A percentile compares a stretch with the other conserved stretches of the same genome.
Evolutionary conservation across 92 coral and sea anemone genomes (phyloP).

Genomic region (Umimayanthus kanabou): DNA sequence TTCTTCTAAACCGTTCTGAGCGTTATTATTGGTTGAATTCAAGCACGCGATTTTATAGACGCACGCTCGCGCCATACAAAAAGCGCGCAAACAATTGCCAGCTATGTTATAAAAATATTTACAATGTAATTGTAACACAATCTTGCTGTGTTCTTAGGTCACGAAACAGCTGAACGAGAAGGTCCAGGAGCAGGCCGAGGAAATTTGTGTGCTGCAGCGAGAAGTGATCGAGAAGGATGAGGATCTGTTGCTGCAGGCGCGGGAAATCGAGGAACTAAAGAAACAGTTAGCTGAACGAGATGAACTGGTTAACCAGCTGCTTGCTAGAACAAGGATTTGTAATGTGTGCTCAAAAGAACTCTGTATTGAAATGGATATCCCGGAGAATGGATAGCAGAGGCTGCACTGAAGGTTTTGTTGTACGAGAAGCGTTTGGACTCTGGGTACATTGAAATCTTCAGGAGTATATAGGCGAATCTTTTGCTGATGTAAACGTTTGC

Average conservation of each 20-base stretch:
- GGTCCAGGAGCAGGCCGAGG: slow-evolving; percentile 68
- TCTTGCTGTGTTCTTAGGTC: slow-evolving; percentile 24
- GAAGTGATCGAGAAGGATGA: slow-evolving; percentile 66
- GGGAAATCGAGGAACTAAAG: slow-evolving; percentile 65
- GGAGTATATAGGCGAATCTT: background rate
- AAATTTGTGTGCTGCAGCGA: slow-evolving; percentile 70
- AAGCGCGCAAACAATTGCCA: too few species aligned
- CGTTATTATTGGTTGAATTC: too few species aligned
- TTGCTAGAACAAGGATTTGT: slow-evolving; percentile 62
- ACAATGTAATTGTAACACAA: background rate
- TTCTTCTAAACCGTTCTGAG: too few species aligned
- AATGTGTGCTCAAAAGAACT: slow-evolving; percentile 50
- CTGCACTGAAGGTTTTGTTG: background rate
- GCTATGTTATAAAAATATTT: too few species aligned
- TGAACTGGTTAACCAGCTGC: slow-evolving; percentile 58
- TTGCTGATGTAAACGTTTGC: too few species aligned
- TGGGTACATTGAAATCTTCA: background rate
- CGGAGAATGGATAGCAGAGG: slow-evolving; percentile 46
- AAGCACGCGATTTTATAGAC: too few species aligned
- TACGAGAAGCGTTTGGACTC: background rate
- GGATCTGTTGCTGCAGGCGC: slow-evolving; percentile 61
- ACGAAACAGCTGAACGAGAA: slow-evolving; percentile 68
- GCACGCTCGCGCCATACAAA: too few species aligned
- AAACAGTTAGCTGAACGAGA: slow-evolving; percentile 71
- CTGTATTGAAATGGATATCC: slow-evolving; percentile 46